phyloP scores from a whole-genome alignment of 2,888 invertebrate genomes.

The Barypeithes pellucidus region DNA sequence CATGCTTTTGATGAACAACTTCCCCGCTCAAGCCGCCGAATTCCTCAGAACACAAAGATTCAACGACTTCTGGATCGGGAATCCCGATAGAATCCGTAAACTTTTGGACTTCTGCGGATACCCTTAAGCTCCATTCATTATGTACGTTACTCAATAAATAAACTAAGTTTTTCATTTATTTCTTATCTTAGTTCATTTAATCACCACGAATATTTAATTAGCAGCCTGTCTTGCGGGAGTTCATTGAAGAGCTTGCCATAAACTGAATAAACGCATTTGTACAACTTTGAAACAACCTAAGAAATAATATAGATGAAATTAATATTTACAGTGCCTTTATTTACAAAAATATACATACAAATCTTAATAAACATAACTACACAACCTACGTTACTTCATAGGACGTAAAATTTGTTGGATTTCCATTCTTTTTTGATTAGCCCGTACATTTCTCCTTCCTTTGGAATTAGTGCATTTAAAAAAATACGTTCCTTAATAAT shows the following conservation, averaged over 20 bases:
- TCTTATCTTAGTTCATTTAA: too few species aligned
- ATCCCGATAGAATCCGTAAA: slow-evolving; percentile 20
- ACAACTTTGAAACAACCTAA: too few species aligned
- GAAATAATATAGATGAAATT: not conserved
- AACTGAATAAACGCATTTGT: too few species aligned
- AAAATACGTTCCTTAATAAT: not conserved
- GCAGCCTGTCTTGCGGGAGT: too few species aligned
- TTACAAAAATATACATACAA: not conserved
- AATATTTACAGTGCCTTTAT: not conserved
- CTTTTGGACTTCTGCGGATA: slow-evolving; percentile 19
- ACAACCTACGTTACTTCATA: not conserved
- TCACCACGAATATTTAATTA: too few species aligned
- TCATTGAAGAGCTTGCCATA: too few species aligned
- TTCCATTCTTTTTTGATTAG: not conserved
- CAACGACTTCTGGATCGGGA: slow-evolving; percentile 25
- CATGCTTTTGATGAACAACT: slow-evolving; percentile 11
- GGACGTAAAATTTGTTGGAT: not conserved
- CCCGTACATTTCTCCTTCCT: not conserved
- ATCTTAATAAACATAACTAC: not conserved
- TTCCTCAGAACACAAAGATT: slow-evolving; percentile 14
- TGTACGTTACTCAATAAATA: not conserved
- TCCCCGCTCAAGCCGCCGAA: slow-evolving; percentile 18
- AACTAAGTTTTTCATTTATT: too few species aligned
- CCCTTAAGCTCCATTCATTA: not conserved
- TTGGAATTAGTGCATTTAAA: not conserved